These are phyloP conservation scores for Huso huso DNA, from an alignment of 2,797 vertebrate species.

Conservation along the genomic window DNA sequence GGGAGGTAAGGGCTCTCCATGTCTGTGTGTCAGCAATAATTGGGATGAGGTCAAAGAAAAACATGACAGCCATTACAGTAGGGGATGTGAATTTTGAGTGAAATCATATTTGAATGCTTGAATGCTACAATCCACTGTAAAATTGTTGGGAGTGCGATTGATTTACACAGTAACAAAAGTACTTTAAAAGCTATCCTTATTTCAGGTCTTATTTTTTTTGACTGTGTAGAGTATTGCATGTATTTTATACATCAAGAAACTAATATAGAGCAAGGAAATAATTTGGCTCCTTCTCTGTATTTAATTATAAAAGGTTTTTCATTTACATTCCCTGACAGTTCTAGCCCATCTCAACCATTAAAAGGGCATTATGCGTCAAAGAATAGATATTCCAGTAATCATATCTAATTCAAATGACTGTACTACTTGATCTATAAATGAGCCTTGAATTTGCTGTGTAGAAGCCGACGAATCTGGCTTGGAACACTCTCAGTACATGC, in stretches of 20 bases:
- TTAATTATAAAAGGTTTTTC: not conserved
- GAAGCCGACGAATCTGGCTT: not conserved
- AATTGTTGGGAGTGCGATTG: too few relatives aligned
- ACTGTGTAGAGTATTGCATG: too few relatives aligned
- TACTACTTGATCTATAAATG: slow-evolving; percentile 13
- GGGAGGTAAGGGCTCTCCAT: slow-evolving; percentile 80
- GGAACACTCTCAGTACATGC: not conserved
- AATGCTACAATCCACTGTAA: too few relatives aligned
- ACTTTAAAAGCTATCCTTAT: too few relatives aligned
- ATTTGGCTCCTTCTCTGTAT: not conserved
- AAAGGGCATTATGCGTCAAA: not conserved
- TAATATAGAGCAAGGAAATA: too few relatives aligned
- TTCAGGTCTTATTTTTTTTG: too few relatives aligned
- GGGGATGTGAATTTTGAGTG: too few relatives aligned
- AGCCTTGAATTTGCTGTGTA: slow-evolving; percentile 2
- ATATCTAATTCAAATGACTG: not conserved
- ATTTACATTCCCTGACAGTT: not conserved
- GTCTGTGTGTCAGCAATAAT: not conserved
- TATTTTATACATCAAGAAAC: too few relatives aligned
- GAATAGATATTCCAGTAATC: not conserved
- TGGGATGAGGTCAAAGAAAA: too few relatives aligned
- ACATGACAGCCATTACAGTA: too few relatives aligned
- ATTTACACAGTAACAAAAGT: too few relatives aligned
- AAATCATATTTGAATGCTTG: too few relatives aligned
- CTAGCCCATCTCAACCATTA: not conserved